Conservation (phyloP, 2,113 vertebrate genomes). For the Rhinichthys klamathensis region DNA sequence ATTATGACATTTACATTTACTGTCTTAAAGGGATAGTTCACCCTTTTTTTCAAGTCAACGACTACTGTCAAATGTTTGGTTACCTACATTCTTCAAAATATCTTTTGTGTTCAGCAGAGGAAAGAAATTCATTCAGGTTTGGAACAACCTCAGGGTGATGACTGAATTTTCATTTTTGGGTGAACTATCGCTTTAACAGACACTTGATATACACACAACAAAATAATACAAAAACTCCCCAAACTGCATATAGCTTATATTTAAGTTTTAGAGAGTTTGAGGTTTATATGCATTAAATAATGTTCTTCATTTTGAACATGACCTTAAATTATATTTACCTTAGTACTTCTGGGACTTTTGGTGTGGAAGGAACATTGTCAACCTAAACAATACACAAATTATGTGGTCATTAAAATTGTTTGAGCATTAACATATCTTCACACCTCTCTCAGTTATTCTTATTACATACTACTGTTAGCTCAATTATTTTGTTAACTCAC, state of each 20-base stretch:
- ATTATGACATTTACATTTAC: slow-evolving; percentile 3
- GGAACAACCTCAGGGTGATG: too few relatives aligned
- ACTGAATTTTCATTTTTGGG: too few relatives aligned
- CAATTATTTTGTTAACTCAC: neutral
- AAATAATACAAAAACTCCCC: neutral
- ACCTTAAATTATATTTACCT: slow-evolving; percentile 74
- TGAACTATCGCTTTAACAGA: too few relatives aligned
- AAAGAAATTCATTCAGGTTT: too few relatives aligned
- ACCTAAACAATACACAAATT: slow-evolving; percentile 61
- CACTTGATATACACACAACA: too few relatives aligned
- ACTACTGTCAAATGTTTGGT: too few relatives aligned
- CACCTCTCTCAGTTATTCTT: neutral
- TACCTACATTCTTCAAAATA: too few relatives aligned
- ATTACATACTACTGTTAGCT: neutral
- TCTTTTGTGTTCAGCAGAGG: too few relatives aligned
- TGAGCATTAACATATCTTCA: neutral
- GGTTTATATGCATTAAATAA: neutral
- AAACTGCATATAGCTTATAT: neutral
- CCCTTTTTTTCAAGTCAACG: too few relatives aligned
- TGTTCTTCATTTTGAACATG: neutral
- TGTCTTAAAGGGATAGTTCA: too few relatives aligned
- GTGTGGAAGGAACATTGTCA: slow-evolving; percentile 75
- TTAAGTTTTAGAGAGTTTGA: neutral
- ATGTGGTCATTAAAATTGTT: neutral
- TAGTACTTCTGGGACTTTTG: slow-evolving; percentile 87